Evolutionary conservation across 2,797 vertebrate genomes (phyloP).

Genomic region (Hybognathus amarus): DNA sequence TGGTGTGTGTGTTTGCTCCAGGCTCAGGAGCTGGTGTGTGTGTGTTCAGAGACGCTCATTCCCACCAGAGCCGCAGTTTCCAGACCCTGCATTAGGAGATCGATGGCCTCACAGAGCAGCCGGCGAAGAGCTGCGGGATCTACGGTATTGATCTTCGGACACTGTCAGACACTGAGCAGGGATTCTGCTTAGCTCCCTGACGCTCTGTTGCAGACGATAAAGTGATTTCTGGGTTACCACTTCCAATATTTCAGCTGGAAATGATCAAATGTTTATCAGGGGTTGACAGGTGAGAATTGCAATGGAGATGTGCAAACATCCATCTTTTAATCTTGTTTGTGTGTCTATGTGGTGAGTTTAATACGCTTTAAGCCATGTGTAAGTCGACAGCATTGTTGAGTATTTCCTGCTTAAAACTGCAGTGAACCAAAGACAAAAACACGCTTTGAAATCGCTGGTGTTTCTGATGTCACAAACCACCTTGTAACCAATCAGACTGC

Average conservation of each 20-base stretch:
- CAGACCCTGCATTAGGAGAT: constrained; percentile 76
- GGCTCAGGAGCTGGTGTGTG: background rate
- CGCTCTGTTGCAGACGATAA: background rate
- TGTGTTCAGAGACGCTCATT: constrained; percentile 58
- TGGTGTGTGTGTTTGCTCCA: too few species aligned
- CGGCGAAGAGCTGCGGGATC: constrained; percentile 64
- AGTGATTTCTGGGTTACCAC: background rate
- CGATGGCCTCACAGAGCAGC: constrained; percentile 69
- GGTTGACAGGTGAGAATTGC: background rate
- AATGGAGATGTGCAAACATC: background rate
- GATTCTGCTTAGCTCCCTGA: constrained; percentile 54
- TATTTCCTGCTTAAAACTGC: too few species aligned
- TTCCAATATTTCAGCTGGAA: background rate
- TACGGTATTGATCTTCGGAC: constrained; percentile 69
- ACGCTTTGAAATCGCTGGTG: too few species aligned
- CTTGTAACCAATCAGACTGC: too few species aligned
- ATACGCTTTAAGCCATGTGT: too few species aligned
- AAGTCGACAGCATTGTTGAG: too few species aligned
- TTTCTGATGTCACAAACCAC: too few species aligned
- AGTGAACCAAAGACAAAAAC: too few species aligned
- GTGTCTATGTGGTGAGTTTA: too few species aligned
- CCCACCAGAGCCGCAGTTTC: constrained; percentile 63
- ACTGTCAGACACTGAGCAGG: constrained; percentile 68
- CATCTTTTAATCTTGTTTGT: too few species aligned
- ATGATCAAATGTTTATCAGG: background rate